These are phyloP conservation scores for Trissoscelio sp. DNA, from an alignment of 2,888 invertebrate species.

Conservation along the genomic window DNA sequence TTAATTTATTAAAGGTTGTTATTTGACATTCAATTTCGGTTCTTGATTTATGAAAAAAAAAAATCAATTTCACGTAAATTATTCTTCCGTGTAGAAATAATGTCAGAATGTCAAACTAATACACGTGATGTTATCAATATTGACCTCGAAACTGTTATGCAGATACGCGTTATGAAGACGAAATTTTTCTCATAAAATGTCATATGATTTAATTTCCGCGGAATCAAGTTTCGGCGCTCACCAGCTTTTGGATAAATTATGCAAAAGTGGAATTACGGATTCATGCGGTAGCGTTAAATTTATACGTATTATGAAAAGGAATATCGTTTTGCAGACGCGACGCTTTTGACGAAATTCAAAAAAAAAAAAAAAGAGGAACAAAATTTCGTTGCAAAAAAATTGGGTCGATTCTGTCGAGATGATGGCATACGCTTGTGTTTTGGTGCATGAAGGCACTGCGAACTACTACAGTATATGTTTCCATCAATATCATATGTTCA, in stretches of 20 bases:
- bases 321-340: conserved; percentile 5
- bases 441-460: conserved; percentile 12
- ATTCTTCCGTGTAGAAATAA: background rate
- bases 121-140: background rate
- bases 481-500: conserved; percentile 23
- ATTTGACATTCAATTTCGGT: too few species aligned
- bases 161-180: background rate
- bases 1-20: too few species aligned
- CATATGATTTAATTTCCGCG: conserved; percentile 32
- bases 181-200: conserved; percentile 36
- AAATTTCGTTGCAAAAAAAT: conserved; percentile 14
- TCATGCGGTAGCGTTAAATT: conserved; percentile 34
- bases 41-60: too few species aligned
- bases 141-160: conserved; percentile 4
- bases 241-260: conserved; percentile 39
- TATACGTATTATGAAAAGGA: conserved; percentile 23
- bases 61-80: background rate
- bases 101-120: background rate
- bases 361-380: too few species aligned
- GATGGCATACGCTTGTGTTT: conserved; percentile 14
- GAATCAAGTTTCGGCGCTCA: conserved; percentile 32
- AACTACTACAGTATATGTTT: conserved; percentile 28
- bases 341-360: conserved; percentile 27
- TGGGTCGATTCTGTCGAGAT: conserved; percentile 42
- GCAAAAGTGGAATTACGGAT: conserved; percentile 33